Base-by-base conservation (phyloP, 2,888 invertebrate genomes). In the Phymatocera aterrima region DNA sequence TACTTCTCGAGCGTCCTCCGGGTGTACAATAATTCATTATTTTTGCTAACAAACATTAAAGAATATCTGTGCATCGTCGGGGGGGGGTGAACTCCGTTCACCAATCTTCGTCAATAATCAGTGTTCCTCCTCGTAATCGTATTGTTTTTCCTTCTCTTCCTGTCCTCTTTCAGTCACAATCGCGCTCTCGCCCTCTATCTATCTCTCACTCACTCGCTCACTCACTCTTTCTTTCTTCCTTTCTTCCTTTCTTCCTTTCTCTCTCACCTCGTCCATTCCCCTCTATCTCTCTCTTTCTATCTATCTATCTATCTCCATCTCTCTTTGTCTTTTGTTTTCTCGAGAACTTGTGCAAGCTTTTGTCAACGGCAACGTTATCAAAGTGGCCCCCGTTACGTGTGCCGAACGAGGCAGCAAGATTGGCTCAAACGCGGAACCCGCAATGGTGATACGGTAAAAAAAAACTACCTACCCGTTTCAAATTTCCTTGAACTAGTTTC, bases 401-500 rank as follows among this genome's bases (percentile, higher is more conserved):
- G 82, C 83, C 83, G 81, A 84, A 81, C 83, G 85, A 85, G 84
- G 85, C 85, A 84, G 87, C 86, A 87, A 88, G 84, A 88, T 86
- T 85, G 86, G 83, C 87, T 88, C 88, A 80, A 88, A 88, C 88
- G 88, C 88, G 85, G 89, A 89, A 83, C 86, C 87, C 86, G 86
- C 88, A 83, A 90, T 90, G 90, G 90, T 90, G 87, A 90, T 90
- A 87, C 87, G 88, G 90, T 90, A 86, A 87, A 84, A 79, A 40
- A 54, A 28, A 51, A 15, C 18, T 54, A 31, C 37, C 48, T 48
- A 72, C 37, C 24, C 31, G 15, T 24, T 21, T 34, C 37, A 15
- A 24, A 40, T 31, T 48, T 43, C 15, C 48, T 34, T 48, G 18
- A 54, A 64, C 15, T 24, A 48, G 46, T 31, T 64, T 64, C 60